A percentile compares a stretch with the other conserved stretches of the same genome.
Evolutionary conservation across 2,797 vertebrate species (phyloP).

Genomic region (Gallinago nigripennis): DNA sequence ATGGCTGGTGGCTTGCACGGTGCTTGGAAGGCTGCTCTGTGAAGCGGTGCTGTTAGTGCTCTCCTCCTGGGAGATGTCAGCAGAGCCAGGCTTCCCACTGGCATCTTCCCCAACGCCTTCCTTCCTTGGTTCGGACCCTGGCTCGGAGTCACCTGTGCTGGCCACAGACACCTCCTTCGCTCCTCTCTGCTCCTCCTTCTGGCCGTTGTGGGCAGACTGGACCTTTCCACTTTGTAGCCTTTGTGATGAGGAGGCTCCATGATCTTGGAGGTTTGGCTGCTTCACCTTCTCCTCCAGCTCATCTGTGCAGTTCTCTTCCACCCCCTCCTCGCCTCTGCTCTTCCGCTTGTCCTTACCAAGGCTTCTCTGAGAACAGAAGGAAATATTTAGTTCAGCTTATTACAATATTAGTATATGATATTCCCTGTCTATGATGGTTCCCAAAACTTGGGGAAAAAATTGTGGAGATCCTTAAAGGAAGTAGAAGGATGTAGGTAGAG

Average conservation of each 20-base stretch:
- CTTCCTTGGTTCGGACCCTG: not conserved
- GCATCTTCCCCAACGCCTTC: not conserved
- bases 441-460: not conserved
- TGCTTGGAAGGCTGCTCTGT: not conserved
- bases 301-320: slow-evolving; percentile 24
- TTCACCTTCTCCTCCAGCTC: slow-evolving; percentile 47
- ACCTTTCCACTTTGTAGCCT: not conserved
- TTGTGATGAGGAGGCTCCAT: not conserved
- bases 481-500: not conserved
- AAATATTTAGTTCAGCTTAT: not conserved
- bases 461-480: not conserved
- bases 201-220: not conserved
- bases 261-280: slow-evolving; percentile 15
- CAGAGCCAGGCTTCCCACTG: not conserved
- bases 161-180: not conserved
- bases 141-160: not conserved
- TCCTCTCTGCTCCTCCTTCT: not conserved
- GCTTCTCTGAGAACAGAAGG: slow-evolving; percentile 14
- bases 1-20: not conserved
- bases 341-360: slow-evolving; percentile 11
- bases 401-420: not conserved
- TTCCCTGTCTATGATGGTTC: not conserved
- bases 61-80: not conserved
- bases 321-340: not conserved
- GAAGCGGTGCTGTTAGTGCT: not conserved